Evolutionary conservation across 2,888 invertebrate species (phyloP).

Genomic region (Drosophila robusta): DNA sequence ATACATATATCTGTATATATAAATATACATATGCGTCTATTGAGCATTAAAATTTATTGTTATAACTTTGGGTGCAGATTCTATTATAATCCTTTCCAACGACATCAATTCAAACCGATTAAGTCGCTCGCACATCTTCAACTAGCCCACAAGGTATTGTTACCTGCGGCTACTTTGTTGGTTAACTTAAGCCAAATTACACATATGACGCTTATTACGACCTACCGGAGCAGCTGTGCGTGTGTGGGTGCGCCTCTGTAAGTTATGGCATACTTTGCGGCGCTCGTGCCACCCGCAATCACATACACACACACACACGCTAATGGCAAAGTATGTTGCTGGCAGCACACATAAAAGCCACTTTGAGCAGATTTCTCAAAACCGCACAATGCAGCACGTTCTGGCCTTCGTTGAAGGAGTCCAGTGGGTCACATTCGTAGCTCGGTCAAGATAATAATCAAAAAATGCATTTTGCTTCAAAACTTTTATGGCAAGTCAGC

Average conservation of each 20-base stretch:
- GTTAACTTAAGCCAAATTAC: constrained; percentile 40
- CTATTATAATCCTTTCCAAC: constrained; percentile 6
- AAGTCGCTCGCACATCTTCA: not conserved
- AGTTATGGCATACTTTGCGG: constrained; percentile 38
- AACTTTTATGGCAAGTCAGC: constrained; percentile 40
- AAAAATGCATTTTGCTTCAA: constrained; percentile 9
- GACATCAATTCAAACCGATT: constrained; percentile 32
- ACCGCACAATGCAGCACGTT: constrained; percentile 21
- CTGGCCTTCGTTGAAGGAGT: constrained; percentile 4
- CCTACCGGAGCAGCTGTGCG: not conserved
- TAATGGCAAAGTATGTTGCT: constrained; percentile 20
- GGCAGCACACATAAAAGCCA: constrained; percentile 20
- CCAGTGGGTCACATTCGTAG: constrained; percentile 9
- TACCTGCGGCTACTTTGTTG: constrained; percentile 34
- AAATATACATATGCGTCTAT: constrained; percentile 10
- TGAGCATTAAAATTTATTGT: not conserved
- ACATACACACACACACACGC: constrained; percentile 2
- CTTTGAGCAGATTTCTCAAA: constrained; percentile 28
- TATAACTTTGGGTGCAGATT: not conserved
- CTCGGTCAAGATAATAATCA: constrained; percentile 14
- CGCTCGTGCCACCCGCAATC: constrained; percentile 15
- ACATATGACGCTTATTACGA: constrained; percentile 40
- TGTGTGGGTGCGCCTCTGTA: constrained; percentile 10
- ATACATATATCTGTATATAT: constrained; percentile 7
- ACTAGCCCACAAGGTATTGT: constrained; percentile 7